These are phyloP conservation scores for Thereva unica DNA, from an alignment of 2,888 invertebrate species.

Conservation along the genomic window DNA sequence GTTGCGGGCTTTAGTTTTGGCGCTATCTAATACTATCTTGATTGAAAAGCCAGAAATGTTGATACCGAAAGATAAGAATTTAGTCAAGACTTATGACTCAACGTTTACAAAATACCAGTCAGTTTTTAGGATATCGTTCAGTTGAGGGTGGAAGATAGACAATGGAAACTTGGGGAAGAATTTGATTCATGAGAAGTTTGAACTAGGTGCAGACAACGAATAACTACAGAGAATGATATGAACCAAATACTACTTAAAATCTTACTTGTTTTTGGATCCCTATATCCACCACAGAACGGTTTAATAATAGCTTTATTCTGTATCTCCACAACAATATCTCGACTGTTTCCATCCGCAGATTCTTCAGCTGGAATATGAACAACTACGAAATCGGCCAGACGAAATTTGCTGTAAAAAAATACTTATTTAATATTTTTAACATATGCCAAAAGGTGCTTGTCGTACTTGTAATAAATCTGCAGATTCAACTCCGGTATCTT, in stretches of 20 bases:
- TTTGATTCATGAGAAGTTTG: background rate
- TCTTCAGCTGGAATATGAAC: conserved; percentile 60
- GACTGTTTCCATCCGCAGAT: conserved; percentile 52
- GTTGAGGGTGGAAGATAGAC: no score
- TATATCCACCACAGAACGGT: conserved; percentile 81
- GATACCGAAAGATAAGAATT: no score
- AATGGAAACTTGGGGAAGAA: no score
- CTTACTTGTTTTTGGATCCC: conserved; percentile 68
- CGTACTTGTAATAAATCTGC: conserved; percentile 55
- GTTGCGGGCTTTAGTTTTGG: no score
- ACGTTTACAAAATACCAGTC: no score
- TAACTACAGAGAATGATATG: background rate
- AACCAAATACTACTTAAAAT: background rate
- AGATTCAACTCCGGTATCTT: conserved; percentile 48
- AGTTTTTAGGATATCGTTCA: no score
- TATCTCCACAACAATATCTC: conserved; percentile 64
- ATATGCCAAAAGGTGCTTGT: background rate
- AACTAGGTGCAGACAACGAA: background rate
- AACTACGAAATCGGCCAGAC: conserved; percentile 63
- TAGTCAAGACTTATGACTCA: no score
- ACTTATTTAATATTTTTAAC: background rate
- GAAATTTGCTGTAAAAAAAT: conserved; percentile 51
- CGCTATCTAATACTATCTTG: no score
- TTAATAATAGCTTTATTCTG: conserved; percentile 67
- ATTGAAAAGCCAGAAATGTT: no score